These are phyloP conservation scores for Sebastes fasciatus DNA, from an alignment of 2,113 vertebrate species.

Conservation along the genomic window DNA sequence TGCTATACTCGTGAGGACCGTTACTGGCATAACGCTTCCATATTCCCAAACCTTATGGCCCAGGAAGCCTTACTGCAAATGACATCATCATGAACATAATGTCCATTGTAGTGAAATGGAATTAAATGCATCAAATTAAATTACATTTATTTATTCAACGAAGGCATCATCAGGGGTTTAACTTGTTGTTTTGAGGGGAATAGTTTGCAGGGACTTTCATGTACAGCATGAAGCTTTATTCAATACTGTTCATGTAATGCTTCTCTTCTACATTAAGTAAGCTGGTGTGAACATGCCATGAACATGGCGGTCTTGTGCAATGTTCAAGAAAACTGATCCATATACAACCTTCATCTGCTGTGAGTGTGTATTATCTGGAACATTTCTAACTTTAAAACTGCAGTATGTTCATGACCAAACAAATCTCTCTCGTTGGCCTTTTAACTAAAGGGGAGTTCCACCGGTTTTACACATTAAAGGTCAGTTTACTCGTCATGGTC, in stretches of 20 bases:
- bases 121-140: conserved; percentile 7
- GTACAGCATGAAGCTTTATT: neutral
- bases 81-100: conserved; percentile 26
- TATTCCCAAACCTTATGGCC: conserved; percentile 25
- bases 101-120: neutral
- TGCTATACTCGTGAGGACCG: neutral
- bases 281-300: neutral
- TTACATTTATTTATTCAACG: neutral
- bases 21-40: conserved; percentile 6
- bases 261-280: neutral
- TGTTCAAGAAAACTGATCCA: neutral
- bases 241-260: neutral
- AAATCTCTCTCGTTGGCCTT: no score
- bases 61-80: conserved; percentile 6
- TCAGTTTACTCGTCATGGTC: neutral
- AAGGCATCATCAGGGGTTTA: neutral
- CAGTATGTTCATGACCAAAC: neutral
- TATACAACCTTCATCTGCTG: neutral
- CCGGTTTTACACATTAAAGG: neutral
- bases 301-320: neutral
- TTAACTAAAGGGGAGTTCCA: neutral
- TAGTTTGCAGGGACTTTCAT: neutral
- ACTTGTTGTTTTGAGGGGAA: neutral
- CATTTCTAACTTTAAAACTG: neutral
- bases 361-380: neutral